These are phyloP conservation scores for Sphaerodactylus townsendi DNA, from an alignment of 2,113 vertebrate genomes.

Conservation along the genomic window DNA sequence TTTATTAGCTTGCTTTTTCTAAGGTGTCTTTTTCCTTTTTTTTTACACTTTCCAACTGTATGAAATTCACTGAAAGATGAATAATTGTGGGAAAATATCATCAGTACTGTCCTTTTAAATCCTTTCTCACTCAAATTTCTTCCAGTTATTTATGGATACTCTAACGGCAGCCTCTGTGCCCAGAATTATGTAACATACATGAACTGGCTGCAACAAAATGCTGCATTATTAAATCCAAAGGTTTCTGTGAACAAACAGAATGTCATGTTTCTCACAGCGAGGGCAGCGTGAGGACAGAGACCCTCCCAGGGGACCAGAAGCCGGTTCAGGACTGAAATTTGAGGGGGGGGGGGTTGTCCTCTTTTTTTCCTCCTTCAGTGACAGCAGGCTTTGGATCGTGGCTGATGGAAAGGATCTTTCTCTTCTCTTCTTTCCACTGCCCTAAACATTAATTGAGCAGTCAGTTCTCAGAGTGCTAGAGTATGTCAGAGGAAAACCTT, in stretches of 20 bases:
- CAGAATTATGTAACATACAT: conserved; percentile 61
- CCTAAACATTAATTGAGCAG: conserved; percentile 63
- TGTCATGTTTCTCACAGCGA: conserved; percentile 46
- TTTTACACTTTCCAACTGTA: conserved; percentile 30
- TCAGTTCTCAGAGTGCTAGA: too few relatives aligned
- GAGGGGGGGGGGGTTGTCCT: background rate
- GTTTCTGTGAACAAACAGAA: conserved; percentile 36
- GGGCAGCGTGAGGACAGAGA: conserved; percentile 53
- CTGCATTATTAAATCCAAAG: conserved; percentile 46
- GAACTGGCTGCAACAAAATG: conserved; percentile 41
- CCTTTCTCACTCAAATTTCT: background rate
- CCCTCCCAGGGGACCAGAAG: conserved; percentile 17
- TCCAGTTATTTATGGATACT: conserved; percentile 47
- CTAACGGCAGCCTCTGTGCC: conserved; percentile 49
- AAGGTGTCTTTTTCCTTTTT: conserved; percentile 34
- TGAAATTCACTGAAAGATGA: conserved; percentile 41
- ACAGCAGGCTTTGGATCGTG: conserved; percentile 56
- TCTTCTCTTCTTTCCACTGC: conserved; percentile 44
- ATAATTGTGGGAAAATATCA: background rate
- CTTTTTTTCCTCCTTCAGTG: conserved; percentile 19
- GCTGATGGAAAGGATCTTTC: conserved; percentile 49
- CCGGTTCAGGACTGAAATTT: conserved; percentile 26
- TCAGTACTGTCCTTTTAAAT: conserved; percentile 41
- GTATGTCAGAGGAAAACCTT: conserved; percentile 47
- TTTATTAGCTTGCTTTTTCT: conserved; percentile 14